A percentile compares a stretch with the other conserved stretches of the same genome.
These are phyloP conservation scores for Phaonia tiefii DNA, from an alignment of 2,888 invertebrate genomes.

Conservation along the genomic window DNA sequence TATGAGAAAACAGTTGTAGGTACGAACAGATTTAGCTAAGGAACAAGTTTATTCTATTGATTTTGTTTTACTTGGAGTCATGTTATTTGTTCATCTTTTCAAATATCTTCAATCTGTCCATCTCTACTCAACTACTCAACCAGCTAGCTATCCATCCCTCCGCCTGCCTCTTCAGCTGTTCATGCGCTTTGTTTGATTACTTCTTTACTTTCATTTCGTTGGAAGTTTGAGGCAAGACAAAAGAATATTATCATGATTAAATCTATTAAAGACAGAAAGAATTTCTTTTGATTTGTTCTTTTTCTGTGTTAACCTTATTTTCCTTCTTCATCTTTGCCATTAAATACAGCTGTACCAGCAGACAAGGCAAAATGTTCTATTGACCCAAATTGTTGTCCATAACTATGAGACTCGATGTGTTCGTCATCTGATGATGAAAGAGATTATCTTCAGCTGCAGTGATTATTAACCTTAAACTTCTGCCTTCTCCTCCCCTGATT, in stretches of 20 bases:
- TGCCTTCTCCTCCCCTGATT: too few relatives aligned
- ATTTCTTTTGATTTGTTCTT: too few relatives aligned
- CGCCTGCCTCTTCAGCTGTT: too few relatives aligned
- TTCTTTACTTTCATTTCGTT: conserved; percentile 23
- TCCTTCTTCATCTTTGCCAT: not conserved
- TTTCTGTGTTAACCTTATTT: not conserved
- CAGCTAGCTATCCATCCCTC: too few relatives aligned
- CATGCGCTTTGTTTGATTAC: not conserved
- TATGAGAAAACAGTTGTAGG: not conserved
- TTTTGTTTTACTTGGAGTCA: too few relatives aligned
- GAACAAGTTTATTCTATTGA: too few relatives aligned
- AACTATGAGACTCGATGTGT: too few relatives aligned
- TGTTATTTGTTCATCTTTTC: too few relatives aligned
- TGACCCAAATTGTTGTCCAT: conserved; percentile 9
- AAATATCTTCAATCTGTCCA: too few relatives aligned
- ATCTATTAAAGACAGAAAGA: not conserved
- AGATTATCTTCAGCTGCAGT: conserved; percentile 22
- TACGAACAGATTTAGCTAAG: too few relatives aligned
- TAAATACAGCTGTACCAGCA: too few relatives aligned
- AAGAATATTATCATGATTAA: not conserved
- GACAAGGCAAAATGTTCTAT: not conserved
- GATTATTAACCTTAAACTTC: not conserved
- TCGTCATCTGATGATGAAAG: conserved; percentile 43
- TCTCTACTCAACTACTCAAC: too few relatives aligned
- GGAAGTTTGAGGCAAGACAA: not conserved